Evolutionary conservation across 2,113 vertebrate genomes (phyloP), one percentile per base, ranked within the genome.

Genomic region (Gallinago jamesoni): DNA sequence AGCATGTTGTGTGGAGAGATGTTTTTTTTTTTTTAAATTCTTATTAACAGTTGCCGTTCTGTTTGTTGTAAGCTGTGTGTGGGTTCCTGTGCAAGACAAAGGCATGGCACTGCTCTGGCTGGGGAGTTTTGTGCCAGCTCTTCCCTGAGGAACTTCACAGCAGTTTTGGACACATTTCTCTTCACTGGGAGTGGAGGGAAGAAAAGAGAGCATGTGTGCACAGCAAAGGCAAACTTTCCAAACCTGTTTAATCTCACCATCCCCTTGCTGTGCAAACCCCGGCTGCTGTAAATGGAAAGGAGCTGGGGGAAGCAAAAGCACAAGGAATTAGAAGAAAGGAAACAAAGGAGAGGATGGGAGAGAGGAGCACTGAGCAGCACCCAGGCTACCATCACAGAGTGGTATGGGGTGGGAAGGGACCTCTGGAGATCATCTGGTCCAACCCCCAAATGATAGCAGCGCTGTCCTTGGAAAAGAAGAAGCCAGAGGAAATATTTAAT

Each of bases 61-160:
- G 52, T 93, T 95, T 95, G 76, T 88, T 88, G 74, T 93, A 69
- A 95, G 53, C 77, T 90, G 81, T 30, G 80, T 91, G 94, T 74
- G 89, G 90, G 91, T 94, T 94, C 92, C 92, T 89, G 59, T 69
- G 84, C 84, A 94, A 95, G 87, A 96, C 89, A 96, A 95, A 96
- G 94, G 70, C 96, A 94, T 87, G 92, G 94, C 77, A 67, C 41
- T 90, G 85, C 87, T 91, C 77, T 96, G 91, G 48, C 62, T 87
- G 19, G 66, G 48, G 63, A 94, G 17, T 62, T 92, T 82, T 67
- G 55, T 95, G 94, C 82, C 94, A 95, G 74, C 86, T 85, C 86
- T 89, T 96, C 81, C 52, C 87, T 79, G 69, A 89, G 77, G 77
- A 94, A 62, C 89, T 96, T 92, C 93, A 93, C 89, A 96, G 89